Conservation (phyloP, 2,888 invertebrate genomes). For the Lasioglossum zephyrum region DNA sequence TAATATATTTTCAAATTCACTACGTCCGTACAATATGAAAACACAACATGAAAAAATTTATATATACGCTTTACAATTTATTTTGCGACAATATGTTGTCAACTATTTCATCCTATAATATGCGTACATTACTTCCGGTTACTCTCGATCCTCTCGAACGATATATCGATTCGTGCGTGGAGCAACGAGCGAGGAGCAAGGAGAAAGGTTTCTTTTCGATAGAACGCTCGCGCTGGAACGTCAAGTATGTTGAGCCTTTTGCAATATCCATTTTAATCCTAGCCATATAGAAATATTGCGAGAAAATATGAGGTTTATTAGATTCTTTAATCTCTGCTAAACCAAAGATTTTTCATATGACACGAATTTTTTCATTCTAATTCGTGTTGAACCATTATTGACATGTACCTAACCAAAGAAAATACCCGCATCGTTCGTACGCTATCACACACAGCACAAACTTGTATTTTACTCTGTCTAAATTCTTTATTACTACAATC, state of each 20-base stretch:
- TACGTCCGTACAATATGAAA: background rate
- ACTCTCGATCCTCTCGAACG: constrained; percentile 28
- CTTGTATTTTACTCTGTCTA: background rate
- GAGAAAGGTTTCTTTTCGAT: constrained; percentile 54
- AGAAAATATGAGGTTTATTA: constrained; percentile 62
- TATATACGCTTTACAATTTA: background rate
- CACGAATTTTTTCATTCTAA: constrained; percentile 37
- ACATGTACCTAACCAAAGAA: constrained; percentile 25
- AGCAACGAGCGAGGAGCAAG: too few relatives aligned
- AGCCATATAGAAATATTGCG: constrained; percentile 52
- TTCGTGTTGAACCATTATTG: constrained; percentile 1
- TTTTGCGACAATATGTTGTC: background rate
- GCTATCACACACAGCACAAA: background rate
- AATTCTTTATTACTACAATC: background rate
- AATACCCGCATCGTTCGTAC: constrained; percentile 15
- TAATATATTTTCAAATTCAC: background rate
- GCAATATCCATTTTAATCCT: constrained; percentile 72
- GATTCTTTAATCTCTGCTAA: constrained; percentile 44
- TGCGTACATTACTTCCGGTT: constrained; percentile 42
- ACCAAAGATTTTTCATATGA: constrained; percentile 31
- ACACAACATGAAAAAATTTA: background rate
- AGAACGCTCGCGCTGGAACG: constrained; percentile 21
- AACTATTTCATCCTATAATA: constrained; percentile 3
- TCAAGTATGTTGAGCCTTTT: constrained; percentile 61
- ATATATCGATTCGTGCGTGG: constrained; percentile 50